A percentile compares a stretch with the other conserved stretches of the same genome.
These are phyloP conservation scores for Mus caroli DNA, from an alignment of 2,797 vertebrate species.

Conservation along the genomic window DNA sequence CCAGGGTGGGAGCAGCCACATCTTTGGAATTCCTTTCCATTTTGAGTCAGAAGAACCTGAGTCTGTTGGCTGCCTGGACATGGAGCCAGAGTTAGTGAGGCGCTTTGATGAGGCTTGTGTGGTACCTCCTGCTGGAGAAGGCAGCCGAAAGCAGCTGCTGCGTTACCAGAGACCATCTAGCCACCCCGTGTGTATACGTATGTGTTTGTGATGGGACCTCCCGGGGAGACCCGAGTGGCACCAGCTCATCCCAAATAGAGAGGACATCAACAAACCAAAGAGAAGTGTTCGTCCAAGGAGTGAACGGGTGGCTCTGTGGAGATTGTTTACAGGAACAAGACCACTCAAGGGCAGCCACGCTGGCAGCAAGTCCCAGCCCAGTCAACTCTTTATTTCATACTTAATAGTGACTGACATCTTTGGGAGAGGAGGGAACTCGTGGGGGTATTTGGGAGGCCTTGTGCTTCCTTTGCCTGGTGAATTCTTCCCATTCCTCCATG, in stretches of 20 bases:
- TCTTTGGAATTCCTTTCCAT: slow-evolving; percentile 66
- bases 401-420: not conserved
- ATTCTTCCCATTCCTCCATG: not conserved
- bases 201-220: not conserved
- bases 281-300: not conserved
- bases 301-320: not conserved
- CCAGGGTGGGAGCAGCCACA: not conserved
- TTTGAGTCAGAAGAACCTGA: slow-evolving; percentile 27
- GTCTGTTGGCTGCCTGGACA: not conserved
- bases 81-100: not conserved
- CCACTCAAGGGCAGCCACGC: not conserved
- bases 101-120: not conserved
- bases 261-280: not conserved
- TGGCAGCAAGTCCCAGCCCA: not conserved
- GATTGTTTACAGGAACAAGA: not conserved
- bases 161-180: not conserved
- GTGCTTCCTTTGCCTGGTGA: not conserved
- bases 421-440: not conserved
- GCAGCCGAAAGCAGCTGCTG: not conserved
- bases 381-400: not conserved
- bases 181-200: not conserved
- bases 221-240: not conserved
- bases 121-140: not conserved
- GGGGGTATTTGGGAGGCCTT: not conserved
- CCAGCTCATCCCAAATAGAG: not conserved